Base-by-base conservation (phyloP, 2,113 vertebrate species). In the Theristicus caerulescens region DNA sequence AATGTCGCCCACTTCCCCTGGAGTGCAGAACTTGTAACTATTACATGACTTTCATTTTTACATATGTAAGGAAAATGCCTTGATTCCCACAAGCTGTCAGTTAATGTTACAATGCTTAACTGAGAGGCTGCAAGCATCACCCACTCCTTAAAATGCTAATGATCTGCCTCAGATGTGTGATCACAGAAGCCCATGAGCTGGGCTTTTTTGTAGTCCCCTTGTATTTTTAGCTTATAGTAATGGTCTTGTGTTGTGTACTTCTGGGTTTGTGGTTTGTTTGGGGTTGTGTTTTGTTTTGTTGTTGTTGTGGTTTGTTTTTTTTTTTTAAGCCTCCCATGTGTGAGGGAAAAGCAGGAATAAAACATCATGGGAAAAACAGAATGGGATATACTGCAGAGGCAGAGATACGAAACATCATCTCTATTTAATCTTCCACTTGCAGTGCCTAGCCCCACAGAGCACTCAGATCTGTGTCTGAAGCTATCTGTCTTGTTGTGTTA, bases 121-220 rank as follows among this genome's bases (percentile, higher is more conserved):
- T 38, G 59, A 67, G 83, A 91, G 61, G 61, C 58, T 79, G 62
- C 25, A 71, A 90, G 51, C 49, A 79, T 88, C 89, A 78, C 76
- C 76, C 64, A 65, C 73, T 91, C 86, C 69, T 97, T 94, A 96
- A 96, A 95, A 96, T 95, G 73, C 62, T 95, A 94, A 92, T 93
- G 62, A 91, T 70, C 80, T 92, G 93, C 73, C 65, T 97, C 52
- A 88, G 86, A 83, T 66, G 31, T 89, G 46, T 72, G 69, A 88
- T 88, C 69, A 82, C 40, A 78, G 86, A 57, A 87, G 64, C 54
- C 83, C 51, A 9, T 16, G 55, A 38, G 14, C 26, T 65, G 54
- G 66, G 26, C 69, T 96, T 46, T 81, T 73, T 82, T 90, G 40
- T 70, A 86, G 36, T 85, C 38, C 27, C 20, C 66, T 82, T 80